These are phyloP conservation scores for Phaonia tiefii DNA, from an alignment of 2,888 invertebrate species.

Conservation along the genomic window DNA sequence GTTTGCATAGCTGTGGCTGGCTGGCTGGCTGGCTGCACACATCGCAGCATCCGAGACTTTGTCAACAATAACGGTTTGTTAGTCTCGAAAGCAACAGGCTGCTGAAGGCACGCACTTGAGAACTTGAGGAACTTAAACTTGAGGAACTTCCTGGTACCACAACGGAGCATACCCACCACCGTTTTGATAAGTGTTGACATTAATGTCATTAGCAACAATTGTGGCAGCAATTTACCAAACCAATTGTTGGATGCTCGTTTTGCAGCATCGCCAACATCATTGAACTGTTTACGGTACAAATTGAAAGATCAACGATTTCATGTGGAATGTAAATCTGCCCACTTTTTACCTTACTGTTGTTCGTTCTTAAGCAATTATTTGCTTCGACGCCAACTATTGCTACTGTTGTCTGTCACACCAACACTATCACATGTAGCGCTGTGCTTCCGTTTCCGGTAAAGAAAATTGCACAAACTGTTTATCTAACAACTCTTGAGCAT, in stretches of 20 bases:
- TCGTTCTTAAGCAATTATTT: slow-evolving; percentile 28
- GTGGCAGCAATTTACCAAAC: slow-evolving; percentile 53
- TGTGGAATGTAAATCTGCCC: background rate
- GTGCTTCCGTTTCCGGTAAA: slow-evolving; percentile 57
- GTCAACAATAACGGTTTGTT: slow-evolving; percentile 66
- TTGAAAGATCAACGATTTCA: slow-evolving; percentile 5
- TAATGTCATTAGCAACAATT: slow-evolving; percentile 64
- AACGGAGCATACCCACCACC: background rate
- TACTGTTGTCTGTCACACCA: background rate
- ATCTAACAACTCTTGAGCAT: background rate
- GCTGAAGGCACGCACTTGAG: slow-evolving; percentile 62
- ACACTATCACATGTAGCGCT: slow-evolving; percentile 34
- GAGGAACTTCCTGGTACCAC: slow-evolving; percentile 54
- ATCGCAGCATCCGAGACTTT: slow-evolving; percentile 64
- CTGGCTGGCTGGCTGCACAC: slow-evolving; percentile 58
- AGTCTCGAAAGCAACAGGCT: slow-evolving; percentile 67
- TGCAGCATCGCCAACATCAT: slow-evolving; percentile 18
- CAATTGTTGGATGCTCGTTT: slow-evolving; percentile 66
- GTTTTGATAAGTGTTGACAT: slow-evolving; percentile 56
- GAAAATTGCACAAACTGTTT: background rate
- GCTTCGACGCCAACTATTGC: background rate
- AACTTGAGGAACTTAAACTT: slow-evolving; percentile 53
- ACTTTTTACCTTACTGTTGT: background rate
- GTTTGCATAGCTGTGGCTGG: slow-evolving; percentile 12
- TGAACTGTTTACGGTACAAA: background rate